phyloP scores from a whole-genome alignment of 2,888 invertebrate species.

The Nysson spinosus region DNA sequence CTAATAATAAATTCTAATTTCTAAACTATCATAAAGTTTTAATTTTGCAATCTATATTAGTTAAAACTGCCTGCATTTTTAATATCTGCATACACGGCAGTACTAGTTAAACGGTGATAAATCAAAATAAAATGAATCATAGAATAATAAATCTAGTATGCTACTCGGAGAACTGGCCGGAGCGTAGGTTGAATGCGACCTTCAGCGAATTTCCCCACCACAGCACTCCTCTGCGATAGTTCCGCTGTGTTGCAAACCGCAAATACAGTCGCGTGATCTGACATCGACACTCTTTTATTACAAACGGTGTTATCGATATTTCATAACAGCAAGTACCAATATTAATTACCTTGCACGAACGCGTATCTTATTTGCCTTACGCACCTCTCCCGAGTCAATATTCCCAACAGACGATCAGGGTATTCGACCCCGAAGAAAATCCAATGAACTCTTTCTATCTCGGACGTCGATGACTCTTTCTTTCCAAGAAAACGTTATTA shows the following conservation, averaged over 20 bases:
- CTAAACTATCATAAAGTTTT: too few relatives aligned
- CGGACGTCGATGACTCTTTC: too few relatives aligned
- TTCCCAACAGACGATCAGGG: background rate
- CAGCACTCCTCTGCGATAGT: background rate
- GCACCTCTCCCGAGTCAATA: background rate
- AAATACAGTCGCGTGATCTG: background rate
- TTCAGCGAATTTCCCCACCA: background rate
- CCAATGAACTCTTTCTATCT: too few relatives aligned
- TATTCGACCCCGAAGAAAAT: background rate
- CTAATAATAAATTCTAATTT: too few relatives aligned
- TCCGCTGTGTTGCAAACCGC: background rate
- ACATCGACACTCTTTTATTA: background rate
- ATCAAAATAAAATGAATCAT: too few relatives aligned
- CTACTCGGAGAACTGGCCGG: background rate
- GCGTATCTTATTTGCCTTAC: constrained; percentile 18
- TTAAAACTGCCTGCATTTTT: too few relatives aligned
- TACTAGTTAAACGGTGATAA: too few relatives aligned
- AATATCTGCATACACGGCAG: too few relatives aligned
- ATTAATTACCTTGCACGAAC: background rate
- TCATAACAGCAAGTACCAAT: background rate
- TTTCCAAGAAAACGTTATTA: too few relatives aligned
- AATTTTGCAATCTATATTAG: too few relatives aligned
- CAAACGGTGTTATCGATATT: background rate
- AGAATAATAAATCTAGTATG: too few relatives aligned
- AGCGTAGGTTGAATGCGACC: background rate